phyloP scores from a whole-genome alignment of 53 echinoderm and acorn worm species.

The Holothuria scabra region DNA sequence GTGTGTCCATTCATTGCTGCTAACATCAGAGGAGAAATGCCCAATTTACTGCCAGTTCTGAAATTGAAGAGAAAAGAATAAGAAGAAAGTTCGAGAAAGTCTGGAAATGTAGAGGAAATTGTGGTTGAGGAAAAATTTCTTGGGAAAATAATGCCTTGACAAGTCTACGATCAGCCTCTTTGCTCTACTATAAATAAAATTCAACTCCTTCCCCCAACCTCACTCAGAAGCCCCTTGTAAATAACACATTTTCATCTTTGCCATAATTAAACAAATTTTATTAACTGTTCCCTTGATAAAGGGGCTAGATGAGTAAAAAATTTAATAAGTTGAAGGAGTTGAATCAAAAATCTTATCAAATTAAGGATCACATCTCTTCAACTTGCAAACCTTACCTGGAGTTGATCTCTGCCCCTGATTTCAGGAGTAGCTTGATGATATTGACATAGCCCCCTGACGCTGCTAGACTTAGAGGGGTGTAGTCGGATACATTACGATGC shows the following conservation, averaged over 20 bases:
- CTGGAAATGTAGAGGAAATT: too few relatives aligned
- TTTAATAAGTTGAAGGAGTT: too few relatives aligned
- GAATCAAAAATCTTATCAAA: too few relatives aligned
- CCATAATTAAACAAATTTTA: too few relatives aligned
- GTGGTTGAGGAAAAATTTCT: neutral
- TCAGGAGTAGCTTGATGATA: conserved; percentile 93
- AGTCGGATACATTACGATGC: conserved; percentile 97
- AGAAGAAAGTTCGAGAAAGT: neutral
- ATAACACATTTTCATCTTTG: too few relatives aligned
- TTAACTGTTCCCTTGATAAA: too few relatives aligned
- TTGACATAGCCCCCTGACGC: conserved; percentile 97
- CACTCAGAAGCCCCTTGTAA: too few relatives aligned
- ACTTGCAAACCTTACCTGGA: conserved; percentile 70
- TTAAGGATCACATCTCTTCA: too few relatives aligned
- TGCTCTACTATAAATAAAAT: too few relatives aligned
- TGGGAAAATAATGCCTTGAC: neutral
- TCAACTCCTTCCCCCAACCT: too few relatives aligned
- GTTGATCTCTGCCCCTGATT: conserved; percentile 97
- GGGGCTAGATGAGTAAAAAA: too few relatives aligned
- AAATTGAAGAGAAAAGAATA: neutral
- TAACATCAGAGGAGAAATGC: conserved; percentile 96
- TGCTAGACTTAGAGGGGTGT: conserved; percentile 97
- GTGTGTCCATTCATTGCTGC: conserved; percentile 99
- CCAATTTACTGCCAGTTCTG: conserved; percentile 96
- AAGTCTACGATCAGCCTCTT: too few relatives aligned